These are phyloP conservation scores for Polietes domitor DNA, from an alignment of 2,888 invertebrate species.

Conservation along the genomic window DNA sequence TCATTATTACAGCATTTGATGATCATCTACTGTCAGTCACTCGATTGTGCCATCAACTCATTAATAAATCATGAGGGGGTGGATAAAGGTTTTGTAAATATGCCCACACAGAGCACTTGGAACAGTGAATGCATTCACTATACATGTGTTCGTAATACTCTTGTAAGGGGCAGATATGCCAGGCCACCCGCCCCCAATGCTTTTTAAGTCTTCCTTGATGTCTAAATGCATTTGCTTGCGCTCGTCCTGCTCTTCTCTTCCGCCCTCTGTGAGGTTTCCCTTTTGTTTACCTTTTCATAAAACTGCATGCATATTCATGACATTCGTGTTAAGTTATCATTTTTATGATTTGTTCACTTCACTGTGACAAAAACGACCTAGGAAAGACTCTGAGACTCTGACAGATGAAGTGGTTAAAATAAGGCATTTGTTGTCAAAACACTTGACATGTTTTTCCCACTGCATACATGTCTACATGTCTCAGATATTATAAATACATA, in stretches of 20 bases:
- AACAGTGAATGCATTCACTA: no score
- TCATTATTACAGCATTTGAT: no score
- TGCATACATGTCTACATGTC: constrained; percentile 20
- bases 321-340: constrained; percentile 65
- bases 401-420: constrained; percentile 62
- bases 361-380: not conserved
- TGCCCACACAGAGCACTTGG: no score
- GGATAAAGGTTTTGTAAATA: not conserved
- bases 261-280: not conserved
- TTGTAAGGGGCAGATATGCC: not conserved
- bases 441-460: constrained; percentile 66
- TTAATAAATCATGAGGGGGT: not conserved
- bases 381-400: not conserved
- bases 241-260: not conserved
- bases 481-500: not conserved
- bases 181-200: not conserved
- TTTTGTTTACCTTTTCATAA: constrained; percentile 31
- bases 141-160: no score
- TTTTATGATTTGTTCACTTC: constrained; percentile 37
- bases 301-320: constrained; percentile 57
- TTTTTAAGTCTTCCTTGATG: not conserved
- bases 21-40: not conserved
- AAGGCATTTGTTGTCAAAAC: constrained; percentile 67
- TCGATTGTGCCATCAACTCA: not conserved
- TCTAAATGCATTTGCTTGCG: constrained; percentile 18